Percentiles rank a stretch among this genome's conserved stretches.
phyloP scores from a whole-genome alignment of 1,140 invertebrate genomes.

The Elysia chlorotica region DNA sequence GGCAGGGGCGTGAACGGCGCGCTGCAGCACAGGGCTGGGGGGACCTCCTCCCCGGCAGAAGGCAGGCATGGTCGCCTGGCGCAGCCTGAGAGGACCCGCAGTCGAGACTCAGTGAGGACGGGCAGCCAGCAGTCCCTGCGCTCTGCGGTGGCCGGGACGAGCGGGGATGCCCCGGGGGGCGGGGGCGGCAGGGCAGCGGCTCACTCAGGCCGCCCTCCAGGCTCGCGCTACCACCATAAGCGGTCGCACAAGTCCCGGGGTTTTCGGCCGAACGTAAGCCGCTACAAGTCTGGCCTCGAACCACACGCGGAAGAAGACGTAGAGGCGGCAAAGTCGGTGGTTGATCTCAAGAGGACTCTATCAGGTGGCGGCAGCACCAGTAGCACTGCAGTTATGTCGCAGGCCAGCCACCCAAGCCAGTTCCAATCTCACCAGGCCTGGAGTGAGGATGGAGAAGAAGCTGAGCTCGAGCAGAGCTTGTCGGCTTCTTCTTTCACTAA shows the following conservation, averaged over 20 bases:
- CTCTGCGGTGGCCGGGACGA: not conserved
- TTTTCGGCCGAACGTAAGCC: not conserved
- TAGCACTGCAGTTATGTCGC: not conserved
- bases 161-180: not conserved
- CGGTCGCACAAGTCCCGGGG: not conserved
- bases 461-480: not conserved
- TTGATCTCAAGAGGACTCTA: not conserved
- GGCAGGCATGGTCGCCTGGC: not conserved
- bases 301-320: conserved; percentile 14
- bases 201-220: not conserved
- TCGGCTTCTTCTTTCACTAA: not conserved
- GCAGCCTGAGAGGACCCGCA: not conserved
- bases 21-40: not conserved
- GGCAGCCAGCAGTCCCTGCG: not conserved
- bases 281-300: not conserved
- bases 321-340: not conserved
- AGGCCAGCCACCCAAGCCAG: not conserved
- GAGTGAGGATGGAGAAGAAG: not conserved
- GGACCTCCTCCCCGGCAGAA: not conserved
- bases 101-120: not conserved
- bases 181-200: not conserved
- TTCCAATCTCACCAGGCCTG: not conserved
- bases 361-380: not conserved
- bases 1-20: too few relatives aligned
- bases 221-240: not conserved